Conservation (phyloP, 2,888 invertebrate species). For the Pollenia labialis region DNA sequence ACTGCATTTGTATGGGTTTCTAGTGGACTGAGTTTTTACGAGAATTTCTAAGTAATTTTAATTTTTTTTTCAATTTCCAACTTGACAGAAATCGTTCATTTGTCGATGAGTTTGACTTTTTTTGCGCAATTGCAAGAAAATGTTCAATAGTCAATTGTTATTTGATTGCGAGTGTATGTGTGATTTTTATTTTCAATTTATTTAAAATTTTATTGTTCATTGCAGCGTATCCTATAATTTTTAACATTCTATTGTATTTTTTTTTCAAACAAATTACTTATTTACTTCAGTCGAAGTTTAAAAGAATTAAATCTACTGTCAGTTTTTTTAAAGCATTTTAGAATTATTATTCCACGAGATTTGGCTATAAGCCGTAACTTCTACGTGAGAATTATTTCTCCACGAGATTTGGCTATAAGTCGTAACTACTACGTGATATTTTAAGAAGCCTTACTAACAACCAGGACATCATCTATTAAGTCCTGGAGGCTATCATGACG, state of each 20-base stretch:
- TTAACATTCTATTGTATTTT: slow-evolving; percentile 14
- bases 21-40: slow-evolving; percentile 10
- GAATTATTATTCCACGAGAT: too few species aligned
- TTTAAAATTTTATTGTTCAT: slow-evolving; percentile 27
- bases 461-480: too few species aligned
- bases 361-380: too few species aligned
- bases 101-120: slow-evolving; percentile 19
- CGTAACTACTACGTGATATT: too few species aligned
- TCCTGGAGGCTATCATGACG: too few species aligned
- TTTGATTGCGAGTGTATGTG: slow-evolving; percentile 20
- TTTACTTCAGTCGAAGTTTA: neutral
- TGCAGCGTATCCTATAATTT: slow-evolving; percentile 14
- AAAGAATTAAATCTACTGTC: neutral
- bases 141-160: slow-evolving; percentile 29
- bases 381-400: too few species aligned
- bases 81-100: slow-evolving; percentile 70
- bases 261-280: slow-evolving; percentile 34
- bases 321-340: neutral
- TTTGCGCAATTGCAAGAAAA: slow-evolving; percentile 14
- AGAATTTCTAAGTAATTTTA: slow-evolving; percentile 15
- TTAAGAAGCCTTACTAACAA: too few species aligned
- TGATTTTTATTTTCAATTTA: slow-evolving; percentile 20
- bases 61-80: slow-evolving; percentile 26
- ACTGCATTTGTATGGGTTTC: slow-evolving; percentile 24
- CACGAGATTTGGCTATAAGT: too few species aligned